These are phyloP conservation scores for Drosophila bocki DNA, from an alignment of 1,140 invertebrate species.

Conservation along the genomic window DNA sequence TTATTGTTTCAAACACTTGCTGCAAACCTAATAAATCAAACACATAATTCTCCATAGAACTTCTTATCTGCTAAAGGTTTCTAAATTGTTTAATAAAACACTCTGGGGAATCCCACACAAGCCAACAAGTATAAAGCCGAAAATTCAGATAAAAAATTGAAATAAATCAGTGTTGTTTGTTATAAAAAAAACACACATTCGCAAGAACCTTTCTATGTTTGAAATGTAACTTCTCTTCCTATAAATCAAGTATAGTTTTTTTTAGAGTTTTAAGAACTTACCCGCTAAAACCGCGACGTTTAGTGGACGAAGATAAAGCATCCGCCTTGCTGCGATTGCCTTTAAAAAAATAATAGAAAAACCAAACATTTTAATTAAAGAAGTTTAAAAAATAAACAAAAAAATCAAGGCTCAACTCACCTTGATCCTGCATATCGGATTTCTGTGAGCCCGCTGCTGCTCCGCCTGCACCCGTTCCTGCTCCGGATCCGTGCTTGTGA, in stretches of 20 bases:
- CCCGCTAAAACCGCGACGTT: conserved; percentile 92
- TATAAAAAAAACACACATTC: neutral
- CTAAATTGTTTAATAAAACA: neutral
- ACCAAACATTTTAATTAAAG: neutral
- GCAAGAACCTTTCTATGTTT: neutral
- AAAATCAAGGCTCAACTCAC: conserved; percentile 40
- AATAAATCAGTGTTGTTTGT: neutral
- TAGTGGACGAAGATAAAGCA: conserved; percentile 86
- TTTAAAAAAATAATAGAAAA: conserved; percentile 10
- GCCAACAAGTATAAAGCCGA: neutral
- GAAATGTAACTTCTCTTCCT: neutral
- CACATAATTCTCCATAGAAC: neutral
- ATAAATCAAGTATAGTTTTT: neutral
- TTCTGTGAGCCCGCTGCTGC: conserved; percentile 55
- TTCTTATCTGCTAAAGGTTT: neutral
- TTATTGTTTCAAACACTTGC: neutral
- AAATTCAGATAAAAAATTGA: neutral
- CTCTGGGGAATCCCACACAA: neutral
- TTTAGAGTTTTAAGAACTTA: conserved; percentile 86
- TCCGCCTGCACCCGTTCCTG: conserved; percentile 24
- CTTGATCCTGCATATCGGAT: conserved; percentile 77
- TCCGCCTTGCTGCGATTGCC: conserved; percentile 85
- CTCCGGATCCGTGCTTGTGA: conserved; percentile 68
- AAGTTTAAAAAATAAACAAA: neutral
- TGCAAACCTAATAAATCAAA: neutral